phyloP scores from a whole-genome alignment of 2,797 vertebrate species.

The Acanthurus lineatus region DNA sequence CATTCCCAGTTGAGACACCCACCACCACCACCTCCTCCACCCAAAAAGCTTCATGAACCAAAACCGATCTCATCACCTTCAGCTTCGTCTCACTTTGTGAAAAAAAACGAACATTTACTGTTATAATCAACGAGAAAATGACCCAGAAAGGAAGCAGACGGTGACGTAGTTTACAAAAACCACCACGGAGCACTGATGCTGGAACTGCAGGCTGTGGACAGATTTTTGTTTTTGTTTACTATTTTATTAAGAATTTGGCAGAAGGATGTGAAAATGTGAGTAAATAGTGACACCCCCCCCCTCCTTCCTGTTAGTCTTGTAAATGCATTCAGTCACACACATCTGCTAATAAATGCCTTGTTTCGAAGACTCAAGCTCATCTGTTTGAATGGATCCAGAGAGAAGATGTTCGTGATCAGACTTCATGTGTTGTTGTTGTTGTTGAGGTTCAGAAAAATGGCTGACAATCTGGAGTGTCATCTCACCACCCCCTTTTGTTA shows the following conservation, averaged over 20 bases:
- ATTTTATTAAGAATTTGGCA: slow-evolving; percentile 36
- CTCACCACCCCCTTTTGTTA: slow-evolving; percentile 77
- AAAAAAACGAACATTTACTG: not conserved
- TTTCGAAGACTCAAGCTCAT: slow-evolving; percentile 24
- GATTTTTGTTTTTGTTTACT: slow-evolving; percentile 7
- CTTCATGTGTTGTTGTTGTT: slow-evolving; percentile 12
- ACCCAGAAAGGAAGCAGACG: not conserved
- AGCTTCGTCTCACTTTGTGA: slow-evolving; percentile 18
- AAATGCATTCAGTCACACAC: slow-evolving; percentile 28
- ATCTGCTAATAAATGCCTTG: slow-evolving; percentile 51
- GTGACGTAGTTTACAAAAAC: slow-evolving; percentile 28
- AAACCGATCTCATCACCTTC: slow-evolving; percentile 5
- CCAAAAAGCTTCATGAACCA: slow-evolving; percentile 18
- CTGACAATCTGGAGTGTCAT: slow-evolving; percentile 79
- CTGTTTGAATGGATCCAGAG: slow-evolving; percentile 35
- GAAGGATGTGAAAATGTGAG: slow-evolving; percentile 43
- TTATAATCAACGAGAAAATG: not conserved
- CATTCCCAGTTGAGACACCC: slow-evolving; percentile 28
- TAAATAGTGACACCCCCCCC: slow-evolving; percentile 5
- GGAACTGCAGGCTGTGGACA: slow-evolving; percentile 14
- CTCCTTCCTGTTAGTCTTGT: slow-evolving; percentile 26
- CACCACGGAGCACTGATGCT: slow-evolving; percentile 37
- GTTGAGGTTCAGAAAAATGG: slow-evolving; percentile 62
- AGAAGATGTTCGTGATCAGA: slow-evolving; percentile 53
- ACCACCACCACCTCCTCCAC: not conserved